These are phyloP conservation scores for Galerucella nymphaeae DNA, from an alignment of 2,888 invertebrate genomes.

Conservation along the genomic window DNA sequence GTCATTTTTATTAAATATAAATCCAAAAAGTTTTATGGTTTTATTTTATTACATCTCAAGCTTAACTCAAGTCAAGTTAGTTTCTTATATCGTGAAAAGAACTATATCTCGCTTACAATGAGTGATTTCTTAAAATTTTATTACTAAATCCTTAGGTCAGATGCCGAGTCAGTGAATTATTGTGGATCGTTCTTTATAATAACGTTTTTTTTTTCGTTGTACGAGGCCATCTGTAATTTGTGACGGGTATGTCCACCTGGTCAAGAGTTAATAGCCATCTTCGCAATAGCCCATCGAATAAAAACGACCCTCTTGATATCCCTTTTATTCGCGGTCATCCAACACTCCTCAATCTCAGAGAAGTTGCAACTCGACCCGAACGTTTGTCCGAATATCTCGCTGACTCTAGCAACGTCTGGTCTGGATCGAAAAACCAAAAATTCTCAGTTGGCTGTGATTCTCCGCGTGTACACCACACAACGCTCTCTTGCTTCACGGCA, in stretches of 20 bases:
- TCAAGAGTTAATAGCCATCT: background rate
- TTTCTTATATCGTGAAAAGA: too few relatives aligned
- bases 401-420: slow-evolving; percentile 15
- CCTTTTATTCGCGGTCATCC: slow-evolving; percentile 13
- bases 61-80: too few relatives aligned
- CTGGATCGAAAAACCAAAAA: slow-evolving; percentile 17
- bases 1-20: too few relatives aligned
- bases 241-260: slow-evolving; percentile 6
- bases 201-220: background rate
- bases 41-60: too few relatives aligned
- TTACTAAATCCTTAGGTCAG: too few relatives aligned
- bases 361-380: slow-evolving; percentile 11
- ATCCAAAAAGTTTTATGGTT: too few relatives aligned
- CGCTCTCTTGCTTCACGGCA: background rate
- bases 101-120: too few relatives aligned
- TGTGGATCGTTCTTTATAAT: too few relatives aligned
- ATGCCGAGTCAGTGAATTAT: too few relatives aligned
- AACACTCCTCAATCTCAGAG: slow-evolving; percentile 11
- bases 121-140: too few relatives aligned
- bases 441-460: slow-evolving; percentile 17
- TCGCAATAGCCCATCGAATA: background rate
- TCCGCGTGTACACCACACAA: background rate
- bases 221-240: background rate
- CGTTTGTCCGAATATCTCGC: slow-evolving; percentile 14
- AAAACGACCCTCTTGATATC: slow-evolving; percentile 13